A percentile compares a stretch with the other conserved stretches of the same genome.
These are phyloP conservation scores for Pleuronectes platessa DNA, from an alignment of 2,113 vertebrate species.

Conservation along the genomic window DNA sequence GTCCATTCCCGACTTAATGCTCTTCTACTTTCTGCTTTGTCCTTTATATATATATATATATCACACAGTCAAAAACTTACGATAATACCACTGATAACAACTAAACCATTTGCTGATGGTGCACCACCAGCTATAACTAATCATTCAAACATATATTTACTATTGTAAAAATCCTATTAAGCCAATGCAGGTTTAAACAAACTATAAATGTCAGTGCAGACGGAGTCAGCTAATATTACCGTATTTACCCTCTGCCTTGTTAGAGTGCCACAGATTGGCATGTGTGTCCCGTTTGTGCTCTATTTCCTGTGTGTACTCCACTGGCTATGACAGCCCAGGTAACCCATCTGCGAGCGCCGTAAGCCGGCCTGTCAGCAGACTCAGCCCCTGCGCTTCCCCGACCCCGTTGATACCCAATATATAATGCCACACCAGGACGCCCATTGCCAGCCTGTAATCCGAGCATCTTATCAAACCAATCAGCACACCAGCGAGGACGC, in stretches of 20 bases:
- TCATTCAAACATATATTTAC: too few relatives aligned
- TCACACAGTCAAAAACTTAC: too few relatives aligned
- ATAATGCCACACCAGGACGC: slow-evolving; percentile 58
- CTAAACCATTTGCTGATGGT: too few relatives aligned
- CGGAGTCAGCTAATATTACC: slow-evolving; percentile 6
- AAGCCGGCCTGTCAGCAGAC: slow-evolving; percentile 67
- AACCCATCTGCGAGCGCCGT: slow-evolving; percentile 53
- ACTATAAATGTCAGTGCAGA: background rate
- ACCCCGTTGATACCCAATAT: slow-evolving; percentile 63
- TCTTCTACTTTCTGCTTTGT: too few relatives aligned
- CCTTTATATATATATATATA: too few relatives aligned
- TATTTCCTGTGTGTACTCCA: slow-evolving; percentile 54
- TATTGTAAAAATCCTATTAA: too few relatives aligned
- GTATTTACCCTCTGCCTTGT: slow-evolving; percentile 15
- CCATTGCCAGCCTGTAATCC: slow-evolving; percentile 68
- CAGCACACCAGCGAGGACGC: slow-evolving; percentile 69
- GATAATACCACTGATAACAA: too few relatives aligned
- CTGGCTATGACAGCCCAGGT: slow-evolving; percentile 57
- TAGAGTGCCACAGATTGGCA: slow-evolving; percentile 28
- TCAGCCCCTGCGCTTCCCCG: slow-evolving; percentile 53
- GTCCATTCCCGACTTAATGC: too few relatives aligned
- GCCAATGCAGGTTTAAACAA: background rate
- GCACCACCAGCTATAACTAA: too few relatives aligned
- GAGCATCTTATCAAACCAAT: slow-evolving; percentile 77
- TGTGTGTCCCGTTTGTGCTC: slow-evolving; percentile 17